Evolutionary conservation across 2,888 invertebrate genomes (phyloP).

Genomic region (Apocheima hispidaria): DNA sequence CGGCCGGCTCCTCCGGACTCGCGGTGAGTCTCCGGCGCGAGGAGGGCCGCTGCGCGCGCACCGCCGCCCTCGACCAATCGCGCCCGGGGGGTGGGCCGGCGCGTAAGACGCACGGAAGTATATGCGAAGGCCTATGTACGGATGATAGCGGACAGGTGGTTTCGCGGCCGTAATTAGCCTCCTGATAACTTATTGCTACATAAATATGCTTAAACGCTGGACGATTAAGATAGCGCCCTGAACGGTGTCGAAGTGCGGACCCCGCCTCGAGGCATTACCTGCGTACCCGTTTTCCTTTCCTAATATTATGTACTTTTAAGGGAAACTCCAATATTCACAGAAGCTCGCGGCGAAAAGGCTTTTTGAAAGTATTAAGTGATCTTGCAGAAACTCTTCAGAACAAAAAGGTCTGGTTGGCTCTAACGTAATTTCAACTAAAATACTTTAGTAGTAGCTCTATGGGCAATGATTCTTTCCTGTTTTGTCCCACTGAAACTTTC

Average conservation of each 20-base stretch:
- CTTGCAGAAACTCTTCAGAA: slow-evolving; percentile 43
- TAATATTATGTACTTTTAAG: slow-evolving; percentile 59
- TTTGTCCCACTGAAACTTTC: background rate
- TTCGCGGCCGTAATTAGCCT: slow-evolving; percentile 84
- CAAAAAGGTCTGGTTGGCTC: slow-evolving; percentile 38
- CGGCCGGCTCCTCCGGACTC: slow-evolving; percentile 78
- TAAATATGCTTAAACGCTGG: slow-evolving; percentile 79
- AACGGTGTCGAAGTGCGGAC: slow-evolving; percentile 62
- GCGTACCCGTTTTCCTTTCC: slow-evolving; percentile 60
- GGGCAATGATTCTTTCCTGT: slow-evolving; percentile 3
- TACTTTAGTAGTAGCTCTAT: slow-evolving; percentile 12
- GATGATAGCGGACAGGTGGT: slow-evolving; percentile 86
- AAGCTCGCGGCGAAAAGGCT: slow-evolving; percentile 49
- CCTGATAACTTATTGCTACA: slow-evolving; percentile 83
- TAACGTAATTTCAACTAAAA: slow-evolving; percentile 23
- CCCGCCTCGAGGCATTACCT: slow-evolving; percentile 57
- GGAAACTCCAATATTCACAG: slow-evolving; percentile 58
- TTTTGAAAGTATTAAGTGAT: slow-evolving; percentile 45
- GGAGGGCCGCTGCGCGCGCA: slow-evolving; percentile 85
- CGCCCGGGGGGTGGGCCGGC: slow-evolving; percentile 78
- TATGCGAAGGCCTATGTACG: slow-evolving; percentile 86
- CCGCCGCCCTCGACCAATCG: slow-evolving; percentile 70
- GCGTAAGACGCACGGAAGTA: slow-evolving; percentile 85
- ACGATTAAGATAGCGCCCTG: slow-evolving; percentile 77
- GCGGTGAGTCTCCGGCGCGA: slow-evolving; percentile 72